A percentile compares a stretch with the other conserved stretches of the same genome.
Evolutionary conservation across 2,797 vertebrate genomes (phyloP).

Genomic region (Galaxias olidus): DNA sequence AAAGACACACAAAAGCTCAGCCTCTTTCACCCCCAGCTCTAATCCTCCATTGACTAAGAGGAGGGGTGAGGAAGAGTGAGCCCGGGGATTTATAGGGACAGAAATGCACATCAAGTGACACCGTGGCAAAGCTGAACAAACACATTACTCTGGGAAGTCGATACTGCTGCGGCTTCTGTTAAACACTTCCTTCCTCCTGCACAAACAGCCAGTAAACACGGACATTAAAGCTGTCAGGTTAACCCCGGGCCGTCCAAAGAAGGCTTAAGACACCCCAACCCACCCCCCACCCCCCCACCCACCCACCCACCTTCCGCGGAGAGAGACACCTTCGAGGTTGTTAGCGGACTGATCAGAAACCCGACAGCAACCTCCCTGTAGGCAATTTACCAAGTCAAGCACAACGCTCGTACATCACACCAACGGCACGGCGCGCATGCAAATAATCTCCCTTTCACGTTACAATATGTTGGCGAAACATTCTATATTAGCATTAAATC

Average conservation of each 20-base stretch:
- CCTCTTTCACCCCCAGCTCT: neutral
- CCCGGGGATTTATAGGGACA: neutral
- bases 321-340: too few species aligned
- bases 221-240: neutral
- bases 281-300: neutral
- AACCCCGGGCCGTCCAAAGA: neutral
- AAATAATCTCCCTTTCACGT: neutral
- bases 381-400: neutral
- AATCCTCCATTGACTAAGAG: neutral
- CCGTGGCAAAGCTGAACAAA: neutral
- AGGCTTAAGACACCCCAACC: neutral
- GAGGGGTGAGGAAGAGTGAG: neutral
- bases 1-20: neutral
- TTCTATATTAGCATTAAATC: too few species aligned
- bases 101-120: neutral
- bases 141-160: neutral
- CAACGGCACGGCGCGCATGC: neutral
- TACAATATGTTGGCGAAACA: neutral
- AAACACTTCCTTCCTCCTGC: neutral
- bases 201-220: constrained; percentile 1
- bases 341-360: too few species aligned
- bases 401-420: neutral
- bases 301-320: too few species aligned
- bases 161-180: neutral
- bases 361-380: neutral